A percentile compares a stretch with the other conserved stretches of the same genome.
phyloP scores from a whole-genome alignment of 2,888 invertebrate species.

The Periphyllus acericola region DNA sequence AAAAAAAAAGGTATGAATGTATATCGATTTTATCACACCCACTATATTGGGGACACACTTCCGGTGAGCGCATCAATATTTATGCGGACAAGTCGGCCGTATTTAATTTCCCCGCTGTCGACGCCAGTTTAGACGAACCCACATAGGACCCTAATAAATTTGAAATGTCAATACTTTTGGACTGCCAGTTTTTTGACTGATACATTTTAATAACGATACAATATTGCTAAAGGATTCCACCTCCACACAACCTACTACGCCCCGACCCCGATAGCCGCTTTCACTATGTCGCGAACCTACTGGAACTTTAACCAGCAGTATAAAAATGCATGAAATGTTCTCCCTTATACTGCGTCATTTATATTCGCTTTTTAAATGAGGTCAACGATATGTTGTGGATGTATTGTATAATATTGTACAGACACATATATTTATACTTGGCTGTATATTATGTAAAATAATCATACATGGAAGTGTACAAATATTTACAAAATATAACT shows the following conservation, averaged over 20 bases:
- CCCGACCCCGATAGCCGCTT: neutral
- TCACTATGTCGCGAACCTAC: neutral
- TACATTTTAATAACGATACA: conserved; percentile 17
- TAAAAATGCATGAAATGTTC: neutral
- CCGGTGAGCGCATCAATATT: conserved; percentile 38
- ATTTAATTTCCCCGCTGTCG: conserved; percentile 28
- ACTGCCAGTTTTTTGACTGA: conserved; percentile 2
- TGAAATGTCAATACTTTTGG: conserved; percentile 32
- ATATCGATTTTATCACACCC: conserved; percentile 39
- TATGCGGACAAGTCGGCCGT: conserved; percentile 39
- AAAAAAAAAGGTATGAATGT: conserved; percentile 8
- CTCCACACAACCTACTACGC: neutral
- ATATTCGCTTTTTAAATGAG: too few species aligned
- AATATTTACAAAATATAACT: too few species aligned
- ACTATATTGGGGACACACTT: conserved; percentile 20
- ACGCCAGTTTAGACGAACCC: neutral
- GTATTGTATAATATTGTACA: too few species aligned
- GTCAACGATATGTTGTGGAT: too few species aligned
- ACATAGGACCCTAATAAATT: conserved; percentile 19
- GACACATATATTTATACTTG: too few species aligned
- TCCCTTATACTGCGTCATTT: too few species aligned
- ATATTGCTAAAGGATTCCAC: neutral
- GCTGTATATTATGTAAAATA: too few species aligned
- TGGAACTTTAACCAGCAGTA: neutral
- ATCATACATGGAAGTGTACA: too few species aligned